Evolutionary conservation across 2,113 vertebrate genomes (phyloP).

Genomic region (Chionodraco myersi): DNA sequence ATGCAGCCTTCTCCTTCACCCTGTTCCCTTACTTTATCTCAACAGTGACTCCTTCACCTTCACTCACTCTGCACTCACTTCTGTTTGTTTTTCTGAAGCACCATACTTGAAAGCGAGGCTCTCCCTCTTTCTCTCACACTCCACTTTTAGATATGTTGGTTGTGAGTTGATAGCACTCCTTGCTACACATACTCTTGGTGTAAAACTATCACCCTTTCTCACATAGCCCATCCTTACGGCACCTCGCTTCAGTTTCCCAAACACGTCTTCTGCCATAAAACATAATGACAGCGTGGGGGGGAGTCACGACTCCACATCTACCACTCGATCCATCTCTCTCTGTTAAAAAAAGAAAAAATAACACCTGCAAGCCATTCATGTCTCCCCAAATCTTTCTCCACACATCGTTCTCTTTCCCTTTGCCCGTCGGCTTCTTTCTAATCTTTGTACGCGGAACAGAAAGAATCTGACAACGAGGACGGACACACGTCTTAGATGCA

Average conservation of each 20-base stretch:
- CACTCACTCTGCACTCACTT: slow-evolving; percentile 37
- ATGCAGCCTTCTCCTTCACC: background rate
- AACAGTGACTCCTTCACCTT: slow-evolving; percentile 39
- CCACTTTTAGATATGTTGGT: slow-evolving; percentile 25
- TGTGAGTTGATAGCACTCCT: slow-evolving; percentile 31
- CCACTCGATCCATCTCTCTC: slow-evolving; percentile 42
- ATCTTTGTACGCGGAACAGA: slow-evolving; percentile 51
- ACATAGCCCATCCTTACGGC: slow-evolving; percentile 26
- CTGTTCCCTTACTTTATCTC: slow-evolving; percentile 33
- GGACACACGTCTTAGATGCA: slow-evolving; percentile 45
- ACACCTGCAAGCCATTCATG: slow-evolving; percentile 78
- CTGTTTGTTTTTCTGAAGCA: slow-evolving; percentile 54
- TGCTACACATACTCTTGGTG: slow-evolving; percentile 25
- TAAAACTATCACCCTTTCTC: slow-evolving; percentile 47
- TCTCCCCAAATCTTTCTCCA: slow-evolving; percentile 68
- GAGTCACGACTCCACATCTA: slow-evolving; percentile 36
- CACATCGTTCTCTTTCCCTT: slow-evolving; percentile 14
- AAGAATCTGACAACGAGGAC: slow-evolving; percentile 42
- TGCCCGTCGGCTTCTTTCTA: slow-evolving; percentile 51
- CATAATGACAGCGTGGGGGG: slow-evolving; percentile 64
- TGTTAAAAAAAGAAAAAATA: slow-evolving; percentile 22
- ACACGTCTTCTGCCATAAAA: slow-evolving; percentile 64
- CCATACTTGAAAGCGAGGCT: slow-evolving; percentile 20
- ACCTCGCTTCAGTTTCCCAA: slow-evolving; percentile 36
- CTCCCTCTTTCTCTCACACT: slow-evolving; percentile 17